A percentile compares a stretch with the other conserved stretches of the same genome.
Evolutionary conservation across 2,797 vertebrate species (phyloP).

Genomic region (Sebastes ruberrimus): DNA sequence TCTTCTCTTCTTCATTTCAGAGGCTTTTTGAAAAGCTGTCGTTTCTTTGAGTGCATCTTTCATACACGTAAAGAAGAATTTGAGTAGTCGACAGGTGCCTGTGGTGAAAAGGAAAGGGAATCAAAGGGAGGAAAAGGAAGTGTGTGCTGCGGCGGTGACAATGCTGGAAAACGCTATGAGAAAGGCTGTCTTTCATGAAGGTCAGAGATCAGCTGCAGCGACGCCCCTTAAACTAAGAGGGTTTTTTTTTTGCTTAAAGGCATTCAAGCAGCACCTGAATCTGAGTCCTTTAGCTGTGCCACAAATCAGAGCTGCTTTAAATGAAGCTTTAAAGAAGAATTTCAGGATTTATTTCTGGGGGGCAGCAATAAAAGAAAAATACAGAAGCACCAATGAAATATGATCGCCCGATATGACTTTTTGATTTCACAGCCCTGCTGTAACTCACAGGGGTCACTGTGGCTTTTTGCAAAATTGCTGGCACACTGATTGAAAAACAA

Average conservation of each 20-base stretch:
- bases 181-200: neutral
- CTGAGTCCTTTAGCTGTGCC: neutral
- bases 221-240: neutral
- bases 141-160: neutral
- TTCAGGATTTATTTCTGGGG: constrained; percentile 21
- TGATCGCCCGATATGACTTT: neutral
- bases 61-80: constrained; percentile 29
- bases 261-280: constrained; percentile 1
- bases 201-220: constrained; percentile 13
- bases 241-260: constrained; percentile 5
- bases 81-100: constrained; percentile 30
- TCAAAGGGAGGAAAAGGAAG: neutral
- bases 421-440: neutral
- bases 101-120: constrained; percentile 12
- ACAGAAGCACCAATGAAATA: constrained; percentile 20
- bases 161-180: neutral
- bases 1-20: constrained; percentile 10
- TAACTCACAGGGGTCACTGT: constrained; percentile 18
- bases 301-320: constrained; percentile 14
- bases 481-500: neutral
- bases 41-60: constrained; percentile 32
- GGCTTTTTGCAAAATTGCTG: constrained; percentile 18
- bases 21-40: constrained; percentile 21
- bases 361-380: constrained; percentile 20
- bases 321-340: constrained; percentile 4